Conservation (phyloP, 2,797 vertebrate genomes). For the Paedocypris micromegethes region DNA sequence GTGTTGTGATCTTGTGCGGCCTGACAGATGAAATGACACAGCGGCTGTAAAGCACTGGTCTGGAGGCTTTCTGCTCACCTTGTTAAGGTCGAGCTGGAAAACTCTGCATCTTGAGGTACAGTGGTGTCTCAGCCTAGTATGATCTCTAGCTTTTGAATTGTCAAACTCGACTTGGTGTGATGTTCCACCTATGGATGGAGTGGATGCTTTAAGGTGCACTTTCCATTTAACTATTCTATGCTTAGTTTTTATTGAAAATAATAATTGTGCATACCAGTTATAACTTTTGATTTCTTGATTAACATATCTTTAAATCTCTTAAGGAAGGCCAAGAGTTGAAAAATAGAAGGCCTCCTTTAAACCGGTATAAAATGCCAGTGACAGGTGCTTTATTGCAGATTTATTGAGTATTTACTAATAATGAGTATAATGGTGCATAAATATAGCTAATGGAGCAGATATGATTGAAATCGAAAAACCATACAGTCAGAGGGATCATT, state of each 20-base stretch:
- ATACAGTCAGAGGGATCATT: no score
- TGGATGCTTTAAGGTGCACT: constrained; percentile 26
- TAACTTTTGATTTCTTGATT: background rate
- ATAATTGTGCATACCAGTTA: background rate
- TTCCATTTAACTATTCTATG: constrained; percentile 9
- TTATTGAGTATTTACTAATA: no score
- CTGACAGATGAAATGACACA: constrained; percentile 50
- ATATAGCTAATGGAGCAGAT: no score
- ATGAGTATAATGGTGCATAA: no score
- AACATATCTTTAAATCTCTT: no score
- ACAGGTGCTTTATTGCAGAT: no score
- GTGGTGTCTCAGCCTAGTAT: constrained; percentile 24
- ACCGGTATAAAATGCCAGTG: no score
- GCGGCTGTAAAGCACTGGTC: constrained; percentile 43
- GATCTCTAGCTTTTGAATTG: constrained; percentile 32
- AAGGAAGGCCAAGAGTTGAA: no score
- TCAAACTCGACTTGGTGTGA: constrained; percentile 29
- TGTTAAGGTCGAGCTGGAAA: constrained; percentile 44
- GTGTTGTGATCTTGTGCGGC: constrained; percentile 47
- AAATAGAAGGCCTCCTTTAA: no score
- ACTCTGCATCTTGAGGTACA: constrained; percentile 28
- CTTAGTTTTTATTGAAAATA: constrained; percentile 18
- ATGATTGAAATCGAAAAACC: no score
- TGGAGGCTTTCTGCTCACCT: constrained; percentile 43
- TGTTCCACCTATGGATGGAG: constrained; percentile 17